Conservation (phyloP, 2,797 vertebrate genomes). For the Potorous gilbertii region DNA sequence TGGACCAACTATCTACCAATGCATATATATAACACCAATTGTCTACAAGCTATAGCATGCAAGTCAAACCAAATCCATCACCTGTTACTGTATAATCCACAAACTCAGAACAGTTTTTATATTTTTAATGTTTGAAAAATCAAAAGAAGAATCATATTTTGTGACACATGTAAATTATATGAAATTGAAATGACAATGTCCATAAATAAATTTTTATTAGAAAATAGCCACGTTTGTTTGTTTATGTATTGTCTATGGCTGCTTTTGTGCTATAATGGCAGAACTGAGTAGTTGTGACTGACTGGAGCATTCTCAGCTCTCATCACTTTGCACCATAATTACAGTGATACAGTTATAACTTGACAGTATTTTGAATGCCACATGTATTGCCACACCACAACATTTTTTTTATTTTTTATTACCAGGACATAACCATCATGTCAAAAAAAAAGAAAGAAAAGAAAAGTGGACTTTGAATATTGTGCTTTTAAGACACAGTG, state of each 20-base stretch:
- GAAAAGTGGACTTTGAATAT: background rate
- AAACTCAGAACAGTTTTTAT: background rate
- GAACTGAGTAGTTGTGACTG: background rate
- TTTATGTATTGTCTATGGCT: background rate
- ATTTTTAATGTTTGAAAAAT: background rate
- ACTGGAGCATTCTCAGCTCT: background rate
- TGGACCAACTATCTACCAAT: background rate
- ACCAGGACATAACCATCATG: background rate
- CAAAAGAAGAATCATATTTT: background rate
- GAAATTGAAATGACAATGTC: background rate
- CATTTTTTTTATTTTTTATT: background rate
- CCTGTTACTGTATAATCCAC: background rate
- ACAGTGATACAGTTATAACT: background rate
- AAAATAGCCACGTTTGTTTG: background rate
- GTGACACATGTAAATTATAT: background rate
- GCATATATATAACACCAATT: background rate
- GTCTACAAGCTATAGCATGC: background rate
- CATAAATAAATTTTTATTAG: slow-evolving; percentile 32
- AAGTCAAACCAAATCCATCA: background rate
- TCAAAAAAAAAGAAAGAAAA: background rate
- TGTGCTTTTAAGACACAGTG: background rate
- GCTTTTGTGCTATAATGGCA: background rate
- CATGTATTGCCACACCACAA: background rate
- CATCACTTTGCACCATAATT: background rate
- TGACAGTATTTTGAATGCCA: background rate